Evolutionary conservation across 2,113 vertebrate genomes (phyloP), one percentile per base, ranked within the genome.

Genomic region (Lethenteron camtschaticum): DNA sequence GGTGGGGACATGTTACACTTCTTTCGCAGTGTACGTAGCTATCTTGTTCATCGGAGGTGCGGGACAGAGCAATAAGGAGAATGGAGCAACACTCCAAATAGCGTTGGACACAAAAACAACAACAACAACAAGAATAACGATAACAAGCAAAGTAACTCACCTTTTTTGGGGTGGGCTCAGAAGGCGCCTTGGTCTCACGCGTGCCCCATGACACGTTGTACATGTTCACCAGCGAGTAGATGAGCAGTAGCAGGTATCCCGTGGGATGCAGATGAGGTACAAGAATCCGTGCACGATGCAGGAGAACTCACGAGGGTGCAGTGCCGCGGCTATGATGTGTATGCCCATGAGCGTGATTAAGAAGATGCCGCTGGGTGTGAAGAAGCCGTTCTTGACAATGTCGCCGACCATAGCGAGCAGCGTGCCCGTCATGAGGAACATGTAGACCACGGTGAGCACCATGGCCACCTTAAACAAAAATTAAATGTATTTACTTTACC

Each of bases 151-250:
- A 41, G 41, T 41, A 41, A 41, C 41, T 41, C 41, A 41, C 41
- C 41, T 41, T 3, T 7, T 41, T 41, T 41, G 41, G 41, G 41
- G 41, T 7, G 41, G 41, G 41, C 41, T 41, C 41, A 41, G 41
- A 41, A 41, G 41, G 41, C 5, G 41, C 41, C 41, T 68, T 81
- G 55, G 82, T 73, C 74, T 85, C 84, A 13, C 84, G 79, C 56
- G 84, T 85, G 56, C 84, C 83, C 84, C 84, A 85, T 14, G 84
- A 78, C 56, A 85, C 83, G 57, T 71, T 74, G 76, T 85, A 69
- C 83, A 85, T 83, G 78, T 85, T 85, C 70, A 85, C 83, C 72
- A 85, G 75, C 2, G 82, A 83, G 75, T 85, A 85, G 74, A 84
- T 85, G 72, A 81, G 81, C 41, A 85, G 76, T 2, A 85, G 77